Conservation (phyloP, 2,113 vertebrate species). For the Atractosteus spatula region DNA sequence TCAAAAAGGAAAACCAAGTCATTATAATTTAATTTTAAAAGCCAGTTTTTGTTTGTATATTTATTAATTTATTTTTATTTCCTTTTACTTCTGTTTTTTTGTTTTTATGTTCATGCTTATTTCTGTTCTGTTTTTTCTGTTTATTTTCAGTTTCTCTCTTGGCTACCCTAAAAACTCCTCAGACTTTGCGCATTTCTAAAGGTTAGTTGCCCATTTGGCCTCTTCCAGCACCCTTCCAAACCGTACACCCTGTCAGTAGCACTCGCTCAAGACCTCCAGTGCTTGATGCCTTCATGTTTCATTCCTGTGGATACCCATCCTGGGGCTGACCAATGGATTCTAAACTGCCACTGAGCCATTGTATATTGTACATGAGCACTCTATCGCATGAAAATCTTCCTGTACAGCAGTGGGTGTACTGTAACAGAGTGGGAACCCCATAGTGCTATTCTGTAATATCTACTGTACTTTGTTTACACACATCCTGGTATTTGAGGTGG, state of each 20-base stretch:
- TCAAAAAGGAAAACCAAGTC: no score
- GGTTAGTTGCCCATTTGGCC: slow-evolving; percentile 7
- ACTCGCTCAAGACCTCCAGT: slow-evolving; percentile 34
- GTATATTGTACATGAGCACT: slow-evolving; percentile 49
- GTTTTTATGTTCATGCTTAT: neutral
- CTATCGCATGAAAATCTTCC: slow-evolving; percentile 23
- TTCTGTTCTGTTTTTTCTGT: slow-evolving; percentile 1
- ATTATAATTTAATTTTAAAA: no score
- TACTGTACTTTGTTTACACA: neutral
- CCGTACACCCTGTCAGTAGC: slow-evolving; percentile 14
- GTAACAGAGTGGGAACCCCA: slow-evolving; percentile 15
- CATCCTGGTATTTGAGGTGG: neutral
- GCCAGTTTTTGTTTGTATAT: no score
- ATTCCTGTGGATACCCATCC: slow-evolving; percentile 58
- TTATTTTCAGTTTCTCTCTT: slow-evolving; percentile 18
- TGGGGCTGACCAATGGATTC: slow-evolving; percentile 61
- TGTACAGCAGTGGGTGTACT: slow-evolving; percentile 21
- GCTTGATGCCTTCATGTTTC: slow-evolving; percentile 67
- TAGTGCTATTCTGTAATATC: slow-evolving; percentile 1
- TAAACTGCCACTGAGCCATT: slow-evolving; percentile 44
- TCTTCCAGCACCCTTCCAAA: slow-evolving; percentile 1
- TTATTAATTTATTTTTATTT: neutral
- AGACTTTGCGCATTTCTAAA: slow-evolving; percentile 6
- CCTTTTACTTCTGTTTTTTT: neutral
- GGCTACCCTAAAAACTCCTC: slow-evolving; percentile 13